A percentile compares a stretch with the other conserved stretches of the same genome.
phyloP scores from a whole-genome alignment of 2,888 invertebrate species.

The Aradus depressus region DNA sequence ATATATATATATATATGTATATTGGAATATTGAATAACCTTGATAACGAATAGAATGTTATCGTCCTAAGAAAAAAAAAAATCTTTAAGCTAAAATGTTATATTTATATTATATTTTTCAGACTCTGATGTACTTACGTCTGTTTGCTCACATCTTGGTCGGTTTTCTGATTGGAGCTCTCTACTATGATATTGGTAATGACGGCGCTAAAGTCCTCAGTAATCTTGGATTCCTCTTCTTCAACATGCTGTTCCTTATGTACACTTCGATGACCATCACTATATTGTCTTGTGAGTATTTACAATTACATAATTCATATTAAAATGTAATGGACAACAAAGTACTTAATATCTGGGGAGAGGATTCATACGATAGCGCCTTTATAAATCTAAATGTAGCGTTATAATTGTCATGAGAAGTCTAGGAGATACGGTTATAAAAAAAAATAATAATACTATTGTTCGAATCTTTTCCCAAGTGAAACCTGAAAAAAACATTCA shows the following conservation, averaged over 20 bases:
- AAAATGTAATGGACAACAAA: too few species aligned
- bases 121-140: slow-evolving; percentile 89
- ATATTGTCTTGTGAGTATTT: slow-evolving; percentile 81
- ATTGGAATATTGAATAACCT: slow-evolving; percentile 7
- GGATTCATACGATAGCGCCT: too few species aligned
- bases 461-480: too few species aligned
- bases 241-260: slow-evolving; percentile 97
- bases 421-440: too few species aligned
- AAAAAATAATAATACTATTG: too few species aligned
- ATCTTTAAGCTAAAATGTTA: neutral
- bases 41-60: neutral
- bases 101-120: slow-evolving; percentile 38
- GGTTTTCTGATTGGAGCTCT: slow-evolving; percentile 89
- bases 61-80: too few species aligned
- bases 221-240: slow-evolving; percentile 96
- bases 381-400: too few species aligned
- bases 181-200: slow-evolving; percentile 91
- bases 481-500: too few species aligned
- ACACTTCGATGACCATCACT: slow-evolving; percentile 98
- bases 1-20: neutral
- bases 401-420: too few species aligned
- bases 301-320: too few species aligned
- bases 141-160: slow-evolving; percentile 87
- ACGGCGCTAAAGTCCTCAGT: slow-evolving; percentile 89
- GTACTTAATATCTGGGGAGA: too few species aligned